Evolutionary conservation across 1,140 invertebrate species (phyloP), one percentile per base, ranked within the genome.

Genomic region (Pseudomyrmex dendroicus): DNA sequence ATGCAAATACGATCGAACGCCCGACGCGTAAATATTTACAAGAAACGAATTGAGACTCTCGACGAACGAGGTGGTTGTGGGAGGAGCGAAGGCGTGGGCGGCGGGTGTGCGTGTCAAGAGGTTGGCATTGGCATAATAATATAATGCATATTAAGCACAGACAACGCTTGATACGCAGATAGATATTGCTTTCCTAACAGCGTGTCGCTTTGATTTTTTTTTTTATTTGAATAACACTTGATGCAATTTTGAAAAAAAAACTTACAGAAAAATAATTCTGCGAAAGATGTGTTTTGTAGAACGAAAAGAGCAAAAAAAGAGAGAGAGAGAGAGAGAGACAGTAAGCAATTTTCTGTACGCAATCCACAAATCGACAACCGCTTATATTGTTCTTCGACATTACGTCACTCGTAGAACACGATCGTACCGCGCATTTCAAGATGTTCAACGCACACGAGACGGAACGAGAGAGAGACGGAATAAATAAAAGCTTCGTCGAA

Each of bases 21-120:
- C 82, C 70, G 85, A 52, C 86, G 84, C 86, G 90, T 91, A 91
- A 91, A 91, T 91, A 91, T 91, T 91, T 91, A 91, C 91, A 89
- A 89, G 86, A 59, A 35, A 72, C 59, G 80, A 72, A 78, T 73
- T 80, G 68, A 86, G 85, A 54, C 76, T 17, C 76, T 80, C 54
- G 76, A 80, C 54, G 76, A 80, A 59, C 10, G 76, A 80, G 52
- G 22, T 67, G 66, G 77, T 72, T 83, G 54, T 73, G 46, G 35
- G 44, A 52, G 63, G 63, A 48, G 48, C 44, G 68, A 48, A 20
- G 44, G 50, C 25, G 56, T 74, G 61, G 72, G 72, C 35, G 62
- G 56, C 44, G 82, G 63, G 73, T 50, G 64, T 67, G 73, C 76
- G 76, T 68, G 67, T 80, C 82, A 78, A 66, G 74, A 54, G 64